Conservation (phyloP, 2,888 invertebrate species). For the Chymomyza caudatula region DNA sequence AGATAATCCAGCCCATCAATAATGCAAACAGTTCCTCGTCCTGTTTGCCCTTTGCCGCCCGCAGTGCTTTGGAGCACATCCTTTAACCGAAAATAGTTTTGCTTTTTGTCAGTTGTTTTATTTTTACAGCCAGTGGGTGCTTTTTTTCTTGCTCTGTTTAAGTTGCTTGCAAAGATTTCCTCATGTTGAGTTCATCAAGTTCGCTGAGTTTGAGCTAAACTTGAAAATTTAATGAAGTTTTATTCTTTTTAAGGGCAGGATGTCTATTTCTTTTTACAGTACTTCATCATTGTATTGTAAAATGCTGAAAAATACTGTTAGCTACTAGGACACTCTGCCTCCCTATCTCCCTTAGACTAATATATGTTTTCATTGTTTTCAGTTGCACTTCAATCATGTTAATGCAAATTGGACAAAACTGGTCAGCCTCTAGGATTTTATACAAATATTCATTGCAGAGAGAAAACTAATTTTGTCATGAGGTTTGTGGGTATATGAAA, state of each 20-base stretch:
- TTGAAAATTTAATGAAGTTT: slow-evolving; percentile 55
- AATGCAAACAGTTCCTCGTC: slow-evolving; percentile 50
- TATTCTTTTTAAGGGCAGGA: slow-evolving; percentile 8
- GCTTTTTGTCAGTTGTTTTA: neutral
- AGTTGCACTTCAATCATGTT: too few species aligned
- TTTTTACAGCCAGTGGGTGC: neutral
- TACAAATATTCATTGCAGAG: too few species aligned
- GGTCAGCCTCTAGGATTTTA: too few species aligned
- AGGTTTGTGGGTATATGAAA: too few species aligned
- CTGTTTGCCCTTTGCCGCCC: slow-evolving; percentile 11
- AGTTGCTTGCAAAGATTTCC: slow-evolving; percentile 20
- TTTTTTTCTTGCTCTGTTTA: slow-evolving; percentile 26
- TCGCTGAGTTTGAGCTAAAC: slow-evolving; percentile 38
- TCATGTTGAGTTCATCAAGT: slow-evolving; percentile 27
- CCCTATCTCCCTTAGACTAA: too few species aligned
- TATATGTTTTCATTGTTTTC: too few species aligned
- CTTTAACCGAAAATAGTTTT: slow-evolving; percentile 4
- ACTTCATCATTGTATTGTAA: neutral
- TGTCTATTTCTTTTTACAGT: neutral
- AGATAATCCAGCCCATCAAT: slow-evolving; percentile 69
- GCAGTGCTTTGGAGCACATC: slow-evolving; percentile 10
- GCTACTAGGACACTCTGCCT: too few species aligned
- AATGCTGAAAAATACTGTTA: too few species aligned
- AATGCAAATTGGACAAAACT: too few species aligned
- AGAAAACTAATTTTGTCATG: too few species aligned